phyloP scores from a whole-genome alignment of 1,140 invertebrate genomes.

The Cheumatopsyche charites region DNA sequence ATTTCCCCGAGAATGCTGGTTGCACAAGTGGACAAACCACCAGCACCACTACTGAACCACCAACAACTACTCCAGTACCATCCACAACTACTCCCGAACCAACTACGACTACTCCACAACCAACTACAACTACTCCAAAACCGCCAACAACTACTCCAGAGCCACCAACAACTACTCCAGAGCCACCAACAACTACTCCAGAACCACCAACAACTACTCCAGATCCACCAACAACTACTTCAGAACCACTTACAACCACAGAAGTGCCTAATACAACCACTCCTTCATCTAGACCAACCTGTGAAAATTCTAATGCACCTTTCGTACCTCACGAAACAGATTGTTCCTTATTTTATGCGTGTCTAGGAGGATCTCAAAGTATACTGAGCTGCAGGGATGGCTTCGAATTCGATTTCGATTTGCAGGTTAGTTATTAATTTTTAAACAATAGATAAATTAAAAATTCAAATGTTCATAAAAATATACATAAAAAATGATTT shows the following conservation, averaged over 20 bases:
- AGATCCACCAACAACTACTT: neutral
- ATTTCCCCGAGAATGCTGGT: too few relatives aligned
- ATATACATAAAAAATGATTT: too few relatives aligned
- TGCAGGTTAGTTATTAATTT: neutral
- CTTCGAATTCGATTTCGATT: neutral
- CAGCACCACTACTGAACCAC: neutral
- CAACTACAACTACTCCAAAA: too few relatives aligned
- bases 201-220: slow-evolving; percentile 22
- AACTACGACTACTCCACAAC: too few relatives aligned
- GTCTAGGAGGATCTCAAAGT: neutral
- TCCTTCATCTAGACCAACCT: neutral
- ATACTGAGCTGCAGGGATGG: neutral
- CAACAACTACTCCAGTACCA: too few relatives aligned
- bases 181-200: neutral
- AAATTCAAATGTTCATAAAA: too few relatives aligned
- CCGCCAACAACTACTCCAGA: too few relatives aligned
- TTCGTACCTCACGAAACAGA: neutral
- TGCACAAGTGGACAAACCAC: neutral
- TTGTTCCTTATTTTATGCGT: neutral
- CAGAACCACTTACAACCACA: slow-evolving; percentile 10
- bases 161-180: too few relatives aligned
- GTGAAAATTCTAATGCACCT: neutral
- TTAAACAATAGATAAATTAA: too few relatives aligned
- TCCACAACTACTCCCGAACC: too few relatives aligned
- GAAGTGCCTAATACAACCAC: slow-evolving; percentile 5